Evolutionary conservation across 2,888 invertebrate genomes (phyloP).

Genomic region (Leptopilina myrica): DNA sequence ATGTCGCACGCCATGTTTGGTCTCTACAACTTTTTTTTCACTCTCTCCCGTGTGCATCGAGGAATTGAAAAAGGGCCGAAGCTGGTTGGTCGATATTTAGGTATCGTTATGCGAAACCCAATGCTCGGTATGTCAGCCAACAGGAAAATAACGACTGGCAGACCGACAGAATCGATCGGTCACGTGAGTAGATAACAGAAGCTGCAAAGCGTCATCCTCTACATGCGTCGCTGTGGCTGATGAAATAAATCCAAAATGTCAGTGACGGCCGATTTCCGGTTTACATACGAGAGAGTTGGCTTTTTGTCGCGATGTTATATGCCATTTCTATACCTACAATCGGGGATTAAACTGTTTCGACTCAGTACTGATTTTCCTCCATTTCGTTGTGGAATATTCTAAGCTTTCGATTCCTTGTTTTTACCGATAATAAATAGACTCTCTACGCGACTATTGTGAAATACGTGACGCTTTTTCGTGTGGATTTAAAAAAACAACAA

Average conservation of each 20-base stretch:
- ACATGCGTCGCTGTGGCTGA: constrained; percentile 22
- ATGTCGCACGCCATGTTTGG: constrained; percentile 22
- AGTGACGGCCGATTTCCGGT: constrained; percentile 37
- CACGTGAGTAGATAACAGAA: constrained; percentile 38
- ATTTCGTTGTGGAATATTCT: constrained; percentile 1
- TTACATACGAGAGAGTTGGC: constrained; percentile 8
- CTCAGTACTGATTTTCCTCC: constrained; percentile 20
- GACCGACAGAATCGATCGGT: constrained; percentile 40
- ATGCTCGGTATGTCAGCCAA: constrained; percentile 35
- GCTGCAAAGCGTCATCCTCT: constrained; percentile 35
- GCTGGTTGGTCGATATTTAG: constrained; percentile 29
- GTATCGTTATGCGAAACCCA: constrained; percentile 37
- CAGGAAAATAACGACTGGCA: constrained; percentile 33
- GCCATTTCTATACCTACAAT: constrained; percentile 24
- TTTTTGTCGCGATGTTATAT: constrained; percentile 21
- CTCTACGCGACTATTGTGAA: not conserved
- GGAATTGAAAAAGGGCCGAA: constrained; percentile 24
- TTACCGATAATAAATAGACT: constrained; percentile 23
- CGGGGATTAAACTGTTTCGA: constrained; percentile 28
- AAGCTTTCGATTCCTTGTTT: constrained; percentile 18
- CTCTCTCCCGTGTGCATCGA: not conserved
- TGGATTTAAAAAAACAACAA: not conserved
- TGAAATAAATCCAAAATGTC: constrained; percentile 39
- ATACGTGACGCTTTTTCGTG: constrained; percentile 1
- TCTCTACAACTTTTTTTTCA: constrained; percentile 11